Evolutionary conservation across 2,888 invertebrate species (phyloP).

Genomic region (Leistus spinibarbis): DNA sequence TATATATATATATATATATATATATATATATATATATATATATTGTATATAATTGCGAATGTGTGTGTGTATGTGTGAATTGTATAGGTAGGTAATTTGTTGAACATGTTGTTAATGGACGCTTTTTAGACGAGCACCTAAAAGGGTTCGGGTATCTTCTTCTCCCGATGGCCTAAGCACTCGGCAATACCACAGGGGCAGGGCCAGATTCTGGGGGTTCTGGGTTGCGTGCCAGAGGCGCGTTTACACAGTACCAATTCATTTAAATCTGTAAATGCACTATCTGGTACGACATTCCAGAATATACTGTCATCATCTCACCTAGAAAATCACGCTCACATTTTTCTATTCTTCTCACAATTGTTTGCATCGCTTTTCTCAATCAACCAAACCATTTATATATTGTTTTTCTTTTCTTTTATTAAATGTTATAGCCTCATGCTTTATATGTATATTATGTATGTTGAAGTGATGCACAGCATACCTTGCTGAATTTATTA

Average conservation of each 20-base stretch:
- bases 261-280: constrained; percentile 92
- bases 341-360: neutral
- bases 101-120: too few relatives aligned
- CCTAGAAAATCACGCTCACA: constrained; percentile 32
- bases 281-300: constrained; percentile 99
- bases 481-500: neutral
- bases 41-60: too few relatives aligned
- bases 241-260: constrained; percentile 80
- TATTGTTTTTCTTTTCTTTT: neutral
- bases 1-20: too few relatives aligned
- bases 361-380: neutral
- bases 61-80: too few relatives aligned
- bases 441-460: neutral
- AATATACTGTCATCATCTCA: constrained; percentile 59
- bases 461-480: too few relatives aligned
- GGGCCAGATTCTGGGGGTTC: constrained; percentile 56
- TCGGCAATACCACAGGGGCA: neutral
- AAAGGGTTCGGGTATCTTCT: too few relatives aligned
- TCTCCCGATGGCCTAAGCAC: neutral
- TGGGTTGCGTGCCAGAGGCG: constrained; percentile 98
- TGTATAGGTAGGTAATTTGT: too few relatives aligned
- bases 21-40: too few relatives aligned
- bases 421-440: neutral
- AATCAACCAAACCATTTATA: neutral
- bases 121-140: too few relatives aligned